Conservation (phyloP, 2,888 invertebrate genomes). For the Incurvaria masculella region DNA sequence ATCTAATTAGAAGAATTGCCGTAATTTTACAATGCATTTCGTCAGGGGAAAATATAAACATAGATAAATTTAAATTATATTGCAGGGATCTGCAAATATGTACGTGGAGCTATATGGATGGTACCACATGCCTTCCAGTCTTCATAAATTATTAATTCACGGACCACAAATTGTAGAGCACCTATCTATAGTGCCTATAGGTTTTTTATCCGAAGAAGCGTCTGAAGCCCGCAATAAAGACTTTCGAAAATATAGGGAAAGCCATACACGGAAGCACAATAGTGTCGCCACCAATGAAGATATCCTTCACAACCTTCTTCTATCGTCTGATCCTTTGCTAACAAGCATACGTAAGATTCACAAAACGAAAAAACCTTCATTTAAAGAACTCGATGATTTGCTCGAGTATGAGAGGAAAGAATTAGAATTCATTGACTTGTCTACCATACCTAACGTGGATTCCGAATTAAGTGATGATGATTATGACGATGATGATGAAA, state of each 20-base stretch:
- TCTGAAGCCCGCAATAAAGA: constrained; percentile 12
- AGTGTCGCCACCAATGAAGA: constrained; percentile 5
- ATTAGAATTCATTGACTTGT: neutral
- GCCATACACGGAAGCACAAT: constrained; percentile 10
- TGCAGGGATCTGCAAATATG: neutral
- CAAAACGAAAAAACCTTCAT: neutral
- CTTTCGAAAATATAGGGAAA: constrained; percentile 9
- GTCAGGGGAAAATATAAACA: neutral
- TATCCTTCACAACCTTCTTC: neutral
- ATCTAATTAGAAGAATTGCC: too few relatives aligned
- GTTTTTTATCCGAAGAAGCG: constrained; percentile 12
- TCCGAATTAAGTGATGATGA: neutral
- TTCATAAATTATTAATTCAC: neutral
- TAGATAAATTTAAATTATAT: neutral
- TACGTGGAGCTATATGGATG: neutral
- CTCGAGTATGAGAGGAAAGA: neutral
- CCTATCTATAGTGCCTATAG: constrained; percentile 10
- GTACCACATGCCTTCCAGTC: neutral
- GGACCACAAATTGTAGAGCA: constrained; percentile 1
- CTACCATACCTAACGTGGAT: neutral
- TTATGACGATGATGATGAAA: neutral
- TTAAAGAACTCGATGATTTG: neutral
- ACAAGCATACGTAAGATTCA: neutral
- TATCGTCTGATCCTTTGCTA: neutral
- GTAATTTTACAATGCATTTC: too few relatives aligned